These are phyloP conservation scores for Pongo abelii DNA, from an alignment of 2,113 vertebrate species.

Conservation along the genomic window DNA sequence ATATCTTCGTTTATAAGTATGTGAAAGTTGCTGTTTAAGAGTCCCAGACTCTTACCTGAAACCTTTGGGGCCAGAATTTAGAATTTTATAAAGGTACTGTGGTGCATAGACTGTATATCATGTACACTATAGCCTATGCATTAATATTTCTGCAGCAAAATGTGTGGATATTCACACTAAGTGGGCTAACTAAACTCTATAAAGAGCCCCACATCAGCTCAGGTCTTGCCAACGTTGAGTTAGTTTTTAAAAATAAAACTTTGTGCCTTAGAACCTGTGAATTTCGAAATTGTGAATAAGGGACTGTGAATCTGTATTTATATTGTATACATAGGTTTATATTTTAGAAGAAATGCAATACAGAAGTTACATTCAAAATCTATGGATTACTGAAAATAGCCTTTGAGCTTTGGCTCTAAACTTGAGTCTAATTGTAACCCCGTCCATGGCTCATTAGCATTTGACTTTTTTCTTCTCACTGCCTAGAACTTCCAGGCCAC, in stretches of 20 bases:
- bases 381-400: background rate
- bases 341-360: background rate
- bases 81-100: background rate
- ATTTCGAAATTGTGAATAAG: background rate
- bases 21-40: background rate
- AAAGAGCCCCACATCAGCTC: background rate
- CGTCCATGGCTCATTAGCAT: background rate
- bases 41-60: background rate
- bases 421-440: background rate
- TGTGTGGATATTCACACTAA: background rate
- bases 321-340: background rate
- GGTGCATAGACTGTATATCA: too few species aligned
- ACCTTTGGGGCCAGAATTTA: background rate
- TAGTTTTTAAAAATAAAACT: background rate
- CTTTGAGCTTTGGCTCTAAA: background rate
- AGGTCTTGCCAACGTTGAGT: background rate
- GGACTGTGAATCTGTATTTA: background rate
- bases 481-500: background rate
- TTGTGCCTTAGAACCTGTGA: background rate
- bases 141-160: background rate
- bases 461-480: background rate
- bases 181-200: background rate
- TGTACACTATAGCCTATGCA: rapidly evolving
- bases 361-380: background rate
- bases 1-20: background rate